Evolutionary conservation across 1,140 invertebrate species (phyloP), one percentile per base, ranked within the genome.

Genomic region (Antheraea pernyi): DNA sequence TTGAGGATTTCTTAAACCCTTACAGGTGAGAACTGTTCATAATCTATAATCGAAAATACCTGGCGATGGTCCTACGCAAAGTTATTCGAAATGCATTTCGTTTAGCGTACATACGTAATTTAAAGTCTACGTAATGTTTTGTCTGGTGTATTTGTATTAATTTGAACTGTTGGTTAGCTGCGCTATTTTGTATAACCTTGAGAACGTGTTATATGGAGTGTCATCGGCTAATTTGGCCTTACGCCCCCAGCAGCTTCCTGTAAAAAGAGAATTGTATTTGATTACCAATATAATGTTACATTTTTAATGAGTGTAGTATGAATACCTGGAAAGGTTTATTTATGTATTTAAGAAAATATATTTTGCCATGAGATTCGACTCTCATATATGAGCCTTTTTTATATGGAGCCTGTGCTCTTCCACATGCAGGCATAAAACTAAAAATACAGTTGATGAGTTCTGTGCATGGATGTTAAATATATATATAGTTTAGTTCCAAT

Each of bases 111-210:
- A 58, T 48, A 68, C 19, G 37, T 68, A 22, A 42, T 66, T 18
- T 30, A 30, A 30, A 30, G 4, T 42, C 70, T 63, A 70, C 30
- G 64, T 69, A 68, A 70, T 62, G 46, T 64, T 73, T 69, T 62
- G 65, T 68, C 59, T 68, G n/a, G 39, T 59, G 16, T 68, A 22
- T 53, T 39, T 39, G 37, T 19, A 42, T 65, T 69, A 60, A 37
- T 64, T 36, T 71, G 69, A 71, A 61, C 61, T 69, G 46, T 68
- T n/a, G 58, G 18, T 53, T 58, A 64, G 68, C 60, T 73, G 69
- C 69, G 64, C 60, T 77, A 71, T 84, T 76, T 69, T 58, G 61
- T 58, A 67, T 77, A 85, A 83, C 83, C 83, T 85, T 85, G 83
- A 77, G 68, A 19, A 59, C 19, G 61, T 19, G 19, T 59, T 63